Percentiles rank a stretch among this genome's conserved stretches.
Evolutionary conservation across 2,113 vertebrate species (phyloP).

Genomic region (Pangasianodon hypophthalmus): DNA sequence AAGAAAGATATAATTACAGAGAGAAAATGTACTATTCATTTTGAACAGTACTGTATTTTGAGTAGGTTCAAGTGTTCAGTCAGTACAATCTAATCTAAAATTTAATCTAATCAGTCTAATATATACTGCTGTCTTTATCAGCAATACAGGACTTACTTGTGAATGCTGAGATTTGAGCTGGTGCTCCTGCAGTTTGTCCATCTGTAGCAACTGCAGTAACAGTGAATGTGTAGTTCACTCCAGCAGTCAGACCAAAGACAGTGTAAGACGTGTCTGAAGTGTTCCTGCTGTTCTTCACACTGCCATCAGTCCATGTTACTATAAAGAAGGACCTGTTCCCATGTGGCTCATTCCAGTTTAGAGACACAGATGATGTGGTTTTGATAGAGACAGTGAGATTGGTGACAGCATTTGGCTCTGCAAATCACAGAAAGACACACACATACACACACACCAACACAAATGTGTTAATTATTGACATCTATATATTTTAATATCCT

Average conservation of each 20-base stretch:
- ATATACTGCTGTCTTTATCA: neutral
- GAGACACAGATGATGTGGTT: neutral
- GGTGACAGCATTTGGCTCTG: neutral
- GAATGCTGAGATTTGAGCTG: constrained; percentile 8
- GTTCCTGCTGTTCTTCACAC: rapidly evolving
- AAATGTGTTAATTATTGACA: neutral
- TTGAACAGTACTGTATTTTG: neutral
- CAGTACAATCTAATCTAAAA: neutral
- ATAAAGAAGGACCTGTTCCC: constrained; percentile 33
- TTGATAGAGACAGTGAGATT: neutral
- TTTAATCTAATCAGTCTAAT: too few species aligned
- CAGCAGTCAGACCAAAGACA: constrained; percentile 63
- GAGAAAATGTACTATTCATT: neutral
- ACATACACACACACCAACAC: constrained; percentile 6
- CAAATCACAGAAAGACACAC: neutral
- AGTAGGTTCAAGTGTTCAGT: neutral
- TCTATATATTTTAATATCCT: too few species aligned
- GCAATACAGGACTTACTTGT: neutral
- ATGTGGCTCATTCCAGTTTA: constrained; percentile 50
- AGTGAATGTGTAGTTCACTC: constrained; percentile 62
- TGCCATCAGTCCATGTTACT: neutral
- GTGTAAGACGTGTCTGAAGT: neutral
- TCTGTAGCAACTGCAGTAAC: constrained; percentile 68
- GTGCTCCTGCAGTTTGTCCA: constrained; percentile 17
- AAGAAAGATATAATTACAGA: neutral